Base-by-base conservation (phyloP, 2,888 invertebrate species). In the Drosophila multiciliata region DNA sequence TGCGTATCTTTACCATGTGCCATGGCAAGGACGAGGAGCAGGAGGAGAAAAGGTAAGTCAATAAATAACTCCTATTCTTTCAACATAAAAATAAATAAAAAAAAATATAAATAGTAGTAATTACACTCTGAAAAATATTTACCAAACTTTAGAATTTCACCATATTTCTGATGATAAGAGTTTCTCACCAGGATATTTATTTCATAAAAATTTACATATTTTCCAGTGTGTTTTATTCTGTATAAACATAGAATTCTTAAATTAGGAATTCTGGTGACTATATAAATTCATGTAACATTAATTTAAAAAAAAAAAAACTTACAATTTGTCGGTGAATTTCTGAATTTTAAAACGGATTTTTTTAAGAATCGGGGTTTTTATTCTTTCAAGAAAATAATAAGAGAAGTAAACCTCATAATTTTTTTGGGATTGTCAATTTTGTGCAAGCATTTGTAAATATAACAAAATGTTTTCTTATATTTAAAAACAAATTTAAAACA, bases 1-100 rank as follows among this genome's bases (percentile, higher is more conserved):
- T 97, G 88, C 93, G 97, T 63, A 95, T 97, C 49, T 97, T 97
- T 92, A 97, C 97, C n/a, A 94, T 98, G 88, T 96, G 96, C 63
- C 97, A 97, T 92, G 95, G 96, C 77, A 95, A 95, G 73, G 97
- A 97, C 89, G 93, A 97, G 82, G 96, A 96, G 83, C 94, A 95
- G 12, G 97, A 97, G 92, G 96, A 97, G 94, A 95, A 97, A 94
- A 97, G 98, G 98, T 98, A 62, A 42, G 29, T 20, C 12, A 9
- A 3, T 45, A 20, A 45, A 17, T 38, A 38, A 17, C 17, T 38
- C 17, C 38, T 38, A 7, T 15, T 38, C 8, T 17, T 38, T 38
- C 17, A 17, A 17, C 38, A 17, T 3, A 38, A 3, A 7, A 17
- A 17, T 23, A 38, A 36, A 7, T 0, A 17, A 3, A 9, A 17